Evolutionary conservation across 2,797 vertebrate genomes (phyloP), one percentile per base, ranked within the genome.

Genomic region (Syncerus caffer): DNA sequence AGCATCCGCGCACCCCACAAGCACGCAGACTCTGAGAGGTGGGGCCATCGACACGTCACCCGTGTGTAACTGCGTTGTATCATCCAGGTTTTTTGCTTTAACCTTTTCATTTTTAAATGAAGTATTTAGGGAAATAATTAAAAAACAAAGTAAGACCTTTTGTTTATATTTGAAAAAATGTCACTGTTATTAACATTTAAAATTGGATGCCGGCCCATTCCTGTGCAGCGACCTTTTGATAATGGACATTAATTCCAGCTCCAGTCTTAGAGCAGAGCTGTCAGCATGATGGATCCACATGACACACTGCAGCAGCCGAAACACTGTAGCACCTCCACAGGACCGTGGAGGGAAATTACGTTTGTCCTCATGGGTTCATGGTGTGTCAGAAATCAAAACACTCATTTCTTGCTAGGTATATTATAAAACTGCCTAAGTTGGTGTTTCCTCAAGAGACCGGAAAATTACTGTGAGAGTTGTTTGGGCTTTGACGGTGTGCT

Each of bases 111-210:
- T 97, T 96, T 95, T 53, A 93, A 96, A 85, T 57, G 55, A 94
- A 34, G 71, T 7, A 12, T 93, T 93, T 79, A 57, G 34, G 60
- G 79, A 51, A 78, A 92, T n/a, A 80, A 71, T 88, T 92, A 45
- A 51, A 25, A 93, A 91, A 58, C 42, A 84, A 88, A 84, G 42
- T 53, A 58, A 91, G 92, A 71, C n/a, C 34, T 93, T 94, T 60
- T 94, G 60, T 97, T 97, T 97, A 23, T 85, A 60, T 96, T 97
- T 97, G 90, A 94, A 94, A 97, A 96, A 89, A n/a, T 58, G 96
- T 67, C 85, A 90, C 82, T 0, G 53, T 88, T 76, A 89, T 88
- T 96, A 95, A 67, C 97, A 94, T 96, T 97, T 47, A 50, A 78
- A 93, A 50, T 84, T 89, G 92, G 42, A 92, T 78, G 34, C 85